phyloP scores from a whole-genome alignment of 2,888 invertebrate species.

The Harpalus rufipes region DNA sequence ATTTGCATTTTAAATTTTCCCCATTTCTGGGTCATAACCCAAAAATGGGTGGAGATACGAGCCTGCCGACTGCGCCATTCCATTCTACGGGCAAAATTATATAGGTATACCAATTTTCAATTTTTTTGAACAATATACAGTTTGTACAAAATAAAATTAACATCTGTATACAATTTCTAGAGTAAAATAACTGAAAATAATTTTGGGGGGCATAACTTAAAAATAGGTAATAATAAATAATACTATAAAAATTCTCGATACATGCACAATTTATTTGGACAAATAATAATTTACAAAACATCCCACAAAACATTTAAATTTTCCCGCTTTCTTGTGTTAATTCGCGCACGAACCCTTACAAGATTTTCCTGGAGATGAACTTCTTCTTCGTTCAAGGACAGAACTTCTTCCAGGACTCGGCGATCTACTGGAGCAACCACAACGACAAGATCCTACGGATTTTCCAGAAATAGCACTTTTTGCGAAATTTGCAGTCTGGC shows the following conservation, averaged over 20 bases:
- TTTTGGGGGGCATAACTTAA: too few species aligned
- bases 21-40: too few species aligned
- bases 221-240: too few species aligned
- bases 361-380: background rate
- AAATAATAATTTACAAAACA: background rate
- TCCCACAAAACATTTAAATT: background rate
- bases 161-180: too few species aligned
- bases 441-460: conserved; percentile 9
- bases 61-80: too few species aligned
- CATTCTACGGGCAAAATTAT: too few species aligned
- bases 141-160: too few species aligned
- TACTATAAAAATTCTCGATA: conserved; percentile 8
- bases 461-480: background rate
- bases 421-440: background rate
- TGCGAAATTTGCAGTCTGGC: conserved; percentile 45
- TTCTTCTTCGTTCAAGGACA: background rate
- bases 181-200: too few species aligned
- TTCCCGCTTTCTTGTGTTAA: background rate
- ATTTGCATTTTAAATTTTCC: too few species aligned
- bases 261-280: background rate
- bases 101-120: too few species aligned
- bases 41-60: too few species aligned
- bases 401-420: conserved; percentile 43
- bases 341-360: background rate
- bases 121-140: too few species aligned